Conservation (phyloP, 2,888 invertebrate species). For the Hypena proboscidalis region DNA sequence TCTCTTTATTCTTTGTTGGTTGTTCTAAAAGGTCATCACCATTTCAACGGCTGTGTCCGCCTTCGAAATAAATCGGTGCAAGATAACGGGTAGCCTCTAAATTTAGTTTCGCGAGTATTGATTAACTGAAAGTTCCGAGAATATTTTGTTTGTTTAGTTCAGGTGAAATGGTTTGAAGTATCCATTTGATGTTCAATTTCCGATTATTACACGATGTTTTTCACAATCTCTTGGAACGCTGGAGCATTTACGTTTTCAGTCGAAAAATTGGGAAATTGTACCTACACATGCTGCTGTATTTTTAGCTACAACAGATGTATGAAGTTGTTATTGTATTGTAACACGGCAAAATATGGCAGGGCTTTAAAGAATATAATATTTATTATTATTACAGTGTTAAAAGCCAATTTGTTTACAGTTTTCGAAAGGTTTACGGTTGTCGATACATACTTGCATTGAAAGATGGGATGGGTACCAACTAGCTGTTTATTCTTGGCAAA, state of each 20-base stretch:
- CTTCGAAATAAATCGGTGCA: background rate
- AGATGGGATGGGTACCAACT: too few species aligned
- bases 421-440: too few species aligned
- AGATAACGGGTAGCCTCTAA: background rate
- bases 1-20: slow-evolving; percentile 17
- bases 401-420: background rate
- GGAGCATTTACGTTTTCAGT: slow-evolving; percentile 12
- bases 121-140: background rate
- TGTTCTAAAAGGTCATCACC: slow-evolving; percentile 9
- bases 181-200: slow-evolving; percentile 8
- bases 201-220: slow-evolving; percentile 11
- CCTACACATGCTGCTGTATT: slow-evolving; percentile 28
- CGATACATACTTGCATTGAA: too few species aligned
- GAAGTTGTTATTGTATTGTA: slow-evolving; percentile 10
- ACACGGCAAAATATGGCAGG: slow-evolving; percentile 1
- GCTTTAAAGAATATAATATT: background rate
- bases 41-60: slow-evolving; percentile 1
- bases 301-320: slow-evolving; percentile 26
- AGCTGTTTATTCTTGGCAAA: too few species aligned
- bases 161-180: background rate
- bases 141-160: slow-evolving; percentile 1
- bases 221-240: slow-evolving; percentile 16
- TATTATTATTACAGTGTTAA: background rate
- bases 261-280: too few species aligned
- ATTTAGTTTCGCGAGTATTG: background rate